Evolutionary conservation across 2,888 invertebrate species (phyloP).

Genomic region (Syritta pipiens): DNA sequence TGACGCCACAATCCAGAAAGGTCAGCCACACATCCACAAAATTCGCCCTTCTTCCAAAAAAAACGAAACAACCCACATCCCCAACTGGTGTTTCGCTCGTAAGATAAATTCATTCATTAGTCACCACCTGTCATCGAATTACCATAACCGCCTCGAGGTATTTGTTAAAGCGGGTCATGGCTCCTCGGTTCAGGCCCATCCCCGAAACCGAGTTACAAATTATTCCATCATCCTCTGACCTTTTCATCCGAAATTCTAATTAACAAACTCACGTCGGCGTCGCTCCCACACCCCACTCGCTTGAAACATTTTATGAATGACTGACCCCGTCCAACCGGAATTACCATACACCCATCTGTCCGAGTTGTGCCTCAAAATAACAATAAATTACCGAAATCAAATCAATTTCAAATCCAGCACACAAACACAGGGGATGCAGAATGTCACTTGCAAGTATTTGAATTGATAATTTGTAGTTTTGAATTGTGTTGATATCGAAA

Average conservation of each 20-base stretch:
- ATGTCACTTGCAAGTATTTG: slow-evolving; percentile 44
- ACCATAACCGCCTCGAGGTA: not conserved
- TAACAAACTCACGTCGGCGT: not conserved
- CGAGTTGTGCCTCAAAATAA: slow-evolving; percentile 5
- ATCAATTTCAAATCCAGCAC: slow-evolving; percentile 27
- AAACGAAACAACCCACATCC: no score
- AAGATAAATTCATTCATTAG: slow-evolving; percentile 7
- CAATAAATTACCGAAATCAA: slow-evolving; percentile 37
- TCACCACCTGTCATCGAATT: not conserved
- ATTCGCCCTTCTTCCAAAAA: no score
- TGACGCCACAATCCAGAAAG: no score
- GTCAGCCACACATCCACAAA: no score
- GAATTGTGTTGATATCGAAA: slow-evolving; percentile 48
- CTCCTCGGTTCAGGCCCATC: not conserved
- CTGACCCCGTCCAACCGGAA: slow-evolving; percentile 15
- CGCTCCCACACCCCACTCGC: not conserved
- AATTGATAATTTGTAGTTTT: slow-evolving; percentile 62
- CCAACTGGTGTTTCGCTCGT: not conserved
- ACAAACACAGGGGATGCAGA: no score
- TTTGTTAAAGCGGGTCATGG: not conserved
- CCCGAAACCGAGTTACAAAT: slow-evolving; percentile 17
- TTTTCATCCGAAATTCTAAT: slow-evolving; percentile 13
- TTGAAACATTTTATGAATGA: slow-evolving; percentile 4
- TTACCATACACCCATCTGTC: slow-evolving; percentile 16
- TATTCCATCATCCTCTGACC: slow-evolving; percentile 24